Evolutionary conservation across 2,113 vertebrate genomes (phyloP), one percentile per base, ranked within the genome.

Genomic region (Accipiter virgatus): DNA sequence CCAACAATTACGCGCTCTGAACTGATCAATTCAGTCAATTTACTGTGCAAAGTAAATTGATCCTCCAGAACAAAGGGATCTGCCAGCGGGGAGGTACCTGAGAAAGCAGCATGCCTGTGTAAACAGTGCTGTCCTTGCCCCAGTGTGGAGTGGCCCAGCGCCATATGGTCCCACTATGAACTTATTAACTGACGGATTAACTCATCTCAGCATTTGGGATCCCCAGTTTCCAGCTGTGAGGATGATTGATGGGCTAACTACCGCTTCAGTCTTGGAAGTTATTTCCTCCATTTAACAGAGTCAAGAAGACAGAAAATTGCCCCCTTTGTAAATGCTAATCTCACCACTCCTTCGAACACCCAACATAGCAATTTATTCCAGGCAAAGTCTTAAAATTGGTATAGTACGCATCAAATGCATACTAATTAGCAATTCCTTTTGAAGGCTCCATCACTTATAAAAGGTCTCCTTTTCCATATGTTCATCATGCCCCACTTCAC

Each of bases 141-240:
- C 98, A 98, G 98, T 98, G 97, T 96, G 98, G 98, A 98, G 98
- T 98, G 97, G 98, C 98, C 98, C 98, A 79, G 97, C 98, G 78
- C 99, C 99, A 99, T 99, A 99, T 99, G 99, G 99, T 99, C 98
- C 98, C 98, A 98, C 98, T 99, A 98, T 99, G 99, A 99, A 99
- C 98, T 99, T 99, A 99, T 99, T 99, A 99, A 98, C 98, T 98
- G 97, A 97, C 47, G 98, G 99, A 99, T 99, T 99, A 99, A 99
- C 98, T 98, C 98, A 98, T 99, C 98, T 98, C 98, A 97, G 98
- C 98, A 96, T 97, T 98, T 98, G 97, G 97, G 97, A 98, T 98
- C 93, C 97, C 98, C 97, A 97, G 98, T 98, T 99, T 99, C 98
- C 98, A 99, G 98, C 98, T 99, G 98, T 98, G 98, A 98, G 98